Evolutionary conservation across 2,113 vertebrate genomes (phyloP), one percentile per base, ranked within the genome.

Genomic region (Tursiops truncatus): DNA sequence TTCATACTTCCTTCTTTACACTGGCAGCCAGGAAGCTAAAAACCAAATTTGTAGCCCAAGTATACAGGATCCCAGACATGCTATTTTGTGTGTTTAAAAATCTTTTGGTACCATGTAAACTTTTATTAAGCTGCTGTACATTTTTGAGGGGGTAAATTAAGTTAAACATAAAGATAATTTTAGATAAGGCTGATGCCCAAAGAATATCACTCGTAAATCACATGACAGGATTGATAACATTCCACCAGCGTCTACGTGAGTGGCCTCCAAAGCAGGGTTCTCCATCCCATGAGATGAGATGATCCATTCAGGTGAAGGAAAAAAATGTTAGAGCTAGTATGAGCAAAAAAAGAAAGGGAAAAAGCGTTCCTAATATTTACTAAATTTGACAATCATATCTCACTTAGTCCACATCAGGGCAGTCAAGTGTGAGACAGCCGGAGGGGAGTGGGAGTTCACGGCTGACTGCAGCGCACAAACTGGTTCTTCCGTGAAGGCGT

Each of bases 141-240:
- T 89, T 71, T 65, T 58, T 28, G 14, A 47, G 17, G 38, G 38
- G 1, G 2, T 73, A 93, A 85, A 79, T 71, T 56, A 79, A 38
- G 6, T 84, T 77, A 84, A 68, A 71, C 28, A 33, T 67, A 94
- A 94, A 96, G 47, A 65, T 58, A 79, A 62, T 53, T 91, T 89
- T 83, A 62, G 41, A 83, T 62, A 65, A 73, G 21, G 5, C 21
- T 65, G 6, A 71, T 63, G 21, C 25, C 41, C 33, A 38, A 31
- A 56, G 47, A 92, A 80, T 58, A 79, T 36, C 41, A 83, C 56
- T 11, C 62, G 73, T 89, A 63, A 47, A 41, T 79, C 63, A 85
- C 9, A n/a, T 12, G 10, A 56, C 10, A 77, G 23, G 25, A 60
- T 38, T 79, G 25, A 65, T 71, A 73, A 63, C 41, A 73, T 62